Evolutionary conservation across 2,797 vertebrate species (phyloP), one percentile per base, ranked within the genome.

Genomic region (Hippoglossus hippoglossus): DNA sequence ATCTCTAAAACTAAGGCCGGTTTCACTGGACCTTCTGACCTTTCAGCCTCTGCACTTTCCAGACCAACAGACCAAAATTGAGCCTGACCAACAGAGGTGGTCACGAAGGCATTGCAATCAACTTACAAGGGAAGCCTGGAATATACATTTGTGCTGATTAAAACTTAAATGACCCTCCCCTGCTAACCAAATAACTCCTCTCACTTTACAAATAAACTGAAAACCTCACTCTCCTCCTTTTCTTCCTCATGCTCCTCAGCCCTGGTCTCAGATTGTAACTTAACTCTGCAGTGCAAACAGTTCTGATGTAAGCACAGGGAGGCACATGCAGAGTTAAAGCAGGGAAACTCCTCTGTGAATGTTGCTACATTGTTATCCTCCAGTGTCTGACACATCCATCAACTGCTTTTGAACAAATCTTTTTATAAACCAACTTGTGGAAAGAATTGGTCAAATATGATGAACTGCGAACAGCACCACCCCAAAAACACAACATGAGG

Each of bases 231-330:
- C 19, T 51, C 50, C 19, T 5, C 10, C 19, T 51, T 13, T 51
- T 4, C n/a, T 24, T 22, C n/a, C 41, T 44, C 5, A 6, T 44
- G 25, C 18, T 54, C 16, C 22, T 25, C 31, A 26, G 36, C 5
- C 19, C n/a, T 49, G n/a, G 25, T 28, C 25, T 49, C 9, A 44
- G 19, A 11, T 9, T 67, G 19, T 53, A 4, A 44, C 41, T 6
- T 31, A 21, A 16, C 53, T 13, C 57, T 25, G 11, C 15, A 69
- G 21, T 13, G 13, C 62, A 39, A 21, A 12, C 13, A 12, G 44
- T 12, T 19, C 44, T 67, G 24, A 84, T 49, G 63, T 44, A 52
- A 67, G 57, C 46, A 39, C 2, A 63, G 50, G 26, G 55, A 71
- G 53, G 22, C 5, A 18, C 67, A 26, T 5, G 26, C 16, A n/a